Evolutionary conservation across 1,140 invertebrate genomes (phyloP).

Genomic region (Drosophila tsacasi): DNA sequence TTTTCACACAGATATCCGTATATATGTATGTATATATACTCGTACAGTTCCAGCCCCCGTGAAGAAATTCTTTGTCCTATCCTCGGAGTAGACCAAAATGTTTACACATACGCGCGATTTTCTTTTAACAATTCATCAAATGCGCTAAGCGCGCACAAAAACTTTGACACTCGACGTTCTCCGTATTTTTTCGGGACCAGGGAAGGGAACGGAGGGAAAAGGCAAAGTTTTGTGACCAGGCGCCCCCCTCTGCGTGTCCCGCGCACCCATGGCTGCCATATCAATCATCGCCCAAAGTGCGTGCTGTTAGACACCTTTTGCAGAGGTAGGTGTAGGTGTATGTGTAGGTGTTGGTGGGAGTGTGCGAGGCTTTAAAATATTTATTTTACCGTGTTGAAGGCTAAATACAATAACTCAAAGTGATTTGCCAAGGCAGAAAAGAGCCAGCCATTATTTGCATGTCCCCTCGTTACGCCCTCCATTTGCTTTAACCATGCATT

Average conservation of each 20-base stretch:
- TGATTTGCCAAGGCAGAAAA: conserved; percentile 62
- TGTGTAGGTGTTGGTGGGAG: conserved; percentile 15
- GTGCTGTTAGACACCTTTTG: conserved; percentile 52
- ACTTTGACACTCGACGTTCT: conserved; percentile 78
- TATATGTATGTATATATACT: conserved; percentile 2
- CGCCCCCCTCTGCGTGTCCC: neutral
- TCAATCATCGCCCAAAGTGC: conserved; percentile 79
- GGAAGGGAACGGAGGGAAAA: conserved; percentile 2
- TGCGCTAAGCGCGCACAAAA: conserved; percentile 77
- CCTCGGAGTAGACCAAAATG: conserved; percentile 68
- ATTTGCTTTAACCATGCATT: conserved; percentile 44
- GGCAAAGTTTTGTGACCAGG: conserved; percentile 59
- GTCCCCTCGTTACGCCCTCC: conserved; percentile 4
- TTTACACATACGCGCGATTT: conserved; percentile 83
- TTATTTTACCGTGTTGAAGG: conserved; percentile 68
- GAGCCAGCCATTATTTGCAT: conserved; percentile 65
- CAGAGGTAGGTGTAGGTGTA: conserved; percentile 10
- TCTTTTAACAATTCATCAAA: conserved; percentile 83
- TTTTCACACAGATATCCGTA: conserved; percentile 31
- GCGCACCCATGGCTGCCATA: conserved; percentile 54
- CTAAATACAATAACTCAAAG: conserved; percentile 81
- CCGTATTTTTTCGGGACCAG: conserved; percentile 30
- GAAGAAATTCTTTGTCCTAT: conserved; percentile 40
- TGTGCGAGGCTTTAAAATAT: conserved; percentile 73
- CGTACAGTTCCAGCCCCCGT: conserved; percentile 11